Percentiles rank a stretch among this genome's conserved stretches.
phyloP scores from a whole-genome alignment of 2,113 vertebrate species.

The Colius striatus region DNA sequence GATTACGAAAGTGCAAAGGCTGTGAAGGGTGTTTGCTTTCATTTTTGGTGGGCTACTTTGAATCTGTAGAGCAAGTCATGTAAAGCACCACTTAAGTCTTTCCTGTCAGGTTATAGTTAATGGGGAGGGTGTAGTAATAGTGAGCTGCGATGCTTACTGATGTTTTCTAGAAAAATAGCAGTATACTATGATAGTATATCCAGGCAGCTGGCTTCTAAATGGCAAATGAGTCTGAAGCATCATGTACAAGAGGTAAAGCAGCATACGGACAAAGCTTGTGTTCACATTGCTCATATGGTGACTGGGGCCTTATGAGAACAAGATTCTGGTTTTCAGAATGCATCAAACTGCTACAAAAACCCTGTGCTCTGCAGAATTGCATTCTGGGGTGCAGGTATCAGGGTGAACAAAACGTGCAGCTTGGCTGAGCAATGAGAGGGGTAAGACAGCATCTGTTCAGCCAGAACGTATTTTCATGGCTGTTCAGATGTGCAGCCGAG shows the following conservation, averaged over 20 bases:
- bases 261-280: neutral
- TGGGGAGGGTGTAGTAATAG: neutral
- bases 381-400: neutral
- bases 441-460: neutral
- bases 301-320: neutral
- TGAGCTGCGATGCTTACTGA: neutral
- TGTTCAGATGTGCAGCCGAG: neutral
- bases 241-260: neutral
- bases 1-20: conserved; percentile 23
- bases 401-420: neutral
- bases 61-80: neutral
- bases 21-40: neutral
- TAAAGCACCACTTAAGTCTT: neutral
- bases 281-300: neutral
- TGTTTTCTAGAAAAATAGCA: neutral
- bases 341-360: neutral
- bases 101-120: neutral
- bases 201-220: neutral
- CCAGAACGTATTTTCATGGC: neutral
- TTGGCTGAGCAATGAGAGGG: neutral
- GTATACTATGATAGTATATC: neutral
- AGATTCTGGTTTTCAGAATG: neutral
- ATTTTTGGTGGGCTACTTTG: neutral
- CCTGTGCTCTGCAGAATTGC: neutral
- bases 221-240: neutral